Percentiles rank a stretch among this genome's conserved stretches.
Conservation (phyloP, 2,888 invertebrate genomes). For the Epistrophe eligans region DNA sequence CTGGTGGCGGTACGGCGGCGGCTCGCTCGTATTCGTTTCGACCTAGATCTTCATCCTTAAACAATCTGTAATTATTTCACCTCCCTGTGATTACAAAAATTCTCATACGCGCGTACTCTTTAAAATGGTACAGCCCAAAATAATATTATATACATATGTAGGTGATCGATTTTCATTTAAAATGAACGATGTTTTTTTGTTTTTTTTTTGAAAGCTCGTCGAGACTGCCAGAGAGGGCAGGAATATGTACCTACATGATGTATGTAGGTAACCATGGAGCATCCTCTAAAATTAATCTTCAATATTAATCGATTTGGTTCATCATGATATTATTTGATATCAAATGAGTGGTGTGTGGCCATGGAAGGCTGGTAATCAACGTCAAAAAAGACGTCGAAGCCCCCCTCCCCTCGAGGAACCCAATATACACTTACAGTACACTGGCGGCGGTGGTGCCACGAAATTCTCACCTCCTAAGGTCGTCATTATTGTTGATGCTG, state of each 20-base stretch:
- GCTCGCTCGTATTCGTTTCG: no score
- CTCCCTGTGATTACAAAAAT: slow-evolving; percentile 61
- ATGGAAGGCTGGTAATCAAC: slow-evolving; percentile 30
- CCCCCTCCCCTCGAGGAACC: no score
- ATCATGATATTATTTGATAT: slow-evolving; percentile 57
- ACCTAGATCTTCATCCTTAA: slow-evolving; percentile 29
- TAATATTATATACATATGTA: slow-evolving; percentile 13
- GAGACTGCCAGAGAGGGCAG: not conserved
- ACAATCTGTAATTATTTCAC: slow-evolving; percentile 67
- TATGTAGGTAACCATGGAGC: not conserved
- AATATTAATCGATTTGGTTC: slow-evolving; percentile 60
- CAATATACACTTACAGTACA: no score
- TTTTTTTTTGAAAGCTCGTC: slow-evolving; percentile 7
- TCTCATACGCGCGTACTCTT: not conserved
- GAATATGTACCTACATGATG: not conserved
- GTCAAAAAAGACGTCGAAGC: slow-evolving; percentile 13
- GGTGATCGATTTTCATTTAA: slow-evolving; percentile 64
- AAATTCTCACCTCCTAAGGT: slow-evolving; percentile 56
- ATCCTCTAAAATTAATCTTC: slow-evolving; percentile 38
- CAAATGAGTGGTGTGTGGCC: slow-evolving; percentile 52
- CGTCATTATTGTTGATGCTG: slow-evolving; percentile 28
- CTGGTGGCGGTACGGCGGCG: no score
- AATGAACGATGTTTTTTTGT: slow-evolving; percentile 19
- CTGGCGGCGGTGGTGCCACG: not conserved
- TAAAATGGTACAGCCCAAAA: slow-evolving; percentile 8